phyloP scores from a whole-genome alignment of 2,113 vertebrate genomes.

The Panurus biarmicus region DNA sequence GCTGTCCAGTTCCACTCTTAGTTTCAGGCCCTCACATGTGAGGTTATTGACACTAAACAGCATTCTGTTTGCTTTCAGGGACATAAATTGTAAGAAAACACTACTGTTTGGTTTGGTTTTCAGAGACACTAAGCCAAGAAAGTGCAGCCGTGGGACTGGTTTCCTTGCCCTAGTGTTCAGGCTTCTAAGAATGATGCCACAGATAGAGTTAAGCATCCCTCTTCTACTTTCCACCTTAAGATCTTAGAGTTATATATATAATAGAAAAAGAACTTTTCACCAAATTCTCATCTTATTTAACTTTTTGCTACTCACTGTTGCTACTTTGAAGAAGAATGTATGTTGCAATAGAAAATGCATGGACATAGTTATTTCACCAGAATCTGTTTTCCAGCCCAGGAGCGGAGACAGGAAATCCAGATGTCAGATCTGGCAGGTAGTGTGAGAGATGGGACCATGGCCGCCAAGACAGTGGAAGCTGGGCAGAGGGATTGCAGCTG shows the following conservation, averaged over 20 bases:
- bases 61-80: not conserved
- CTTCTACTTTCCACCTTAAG: not conserved
- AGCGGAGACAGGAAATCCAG: not conserved
- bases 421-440: not conserved
- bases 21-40: not conserved
- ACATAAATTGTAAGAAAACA: not conserved
- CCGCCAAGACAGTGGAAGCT: not conserved
- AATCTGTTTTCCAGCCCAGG: not conserved
- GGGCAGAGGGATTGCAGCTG: not conserved
- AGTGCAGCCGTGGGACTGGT: not conserved
- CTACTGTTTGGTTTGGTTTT: not conserved
- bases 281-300: not conserved
- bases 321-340: not conserved
- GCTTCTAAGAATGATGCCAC: not conserved
- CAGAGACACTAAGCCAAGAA: not conserved
- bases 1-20: not conserved
- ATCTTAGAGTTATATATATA: not conserved
- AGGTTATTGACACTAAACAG: not conserved
- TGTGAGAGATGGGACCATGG: accelerated
- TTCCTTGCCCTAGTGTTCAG: not conserved
- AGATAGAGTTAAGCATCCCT: not conserved
- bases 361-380: not conserved
- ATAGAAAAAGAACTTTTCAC: not conserved
- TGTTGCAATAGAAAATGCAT: not conserved
- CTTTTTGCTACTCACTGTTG: not conserved